Evolutionary conservation across 1,140 invertebrate species (phyloP).

Genomic region (Zaprionus africanus): DNA sequence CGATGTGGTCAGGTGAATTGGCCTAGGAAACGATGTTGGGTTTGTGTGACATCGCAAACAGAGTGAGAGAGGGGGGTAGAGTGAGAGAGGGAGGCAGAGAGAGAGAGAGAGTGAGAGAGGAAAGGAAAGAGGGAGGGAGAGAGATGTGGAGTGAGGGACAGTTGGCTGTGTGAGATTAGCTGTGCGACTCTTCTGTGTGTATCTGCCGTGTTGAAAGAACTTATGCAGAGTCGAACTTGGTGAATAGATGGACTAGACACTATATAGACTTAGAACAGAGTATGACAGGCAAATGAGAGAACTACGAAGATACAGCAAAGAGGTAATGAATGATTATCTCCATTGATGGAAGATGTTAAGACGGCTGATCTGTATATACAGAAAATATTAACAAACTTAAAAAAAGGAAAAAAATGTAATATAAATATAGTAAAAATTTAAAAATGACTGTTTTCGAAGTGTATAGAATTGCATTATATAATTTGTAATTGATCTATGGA

Average conservation of each 20-base stretch:
- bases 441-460: too few species aligned
- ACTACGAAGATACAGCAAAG: too few species aligned
- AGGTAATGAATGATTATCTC: too few species aligned
- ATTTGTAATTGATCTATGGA: too few species aligned
- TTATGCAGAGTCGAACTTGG: background rate
- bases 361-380: too few species aligned
- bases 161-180: background rate
- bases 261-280: background rate
- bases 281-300: too few species aligned
- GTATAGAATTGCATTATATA: too few species aligned
- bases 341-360: too few species aligned
- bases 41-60: constrained; percentile 7
- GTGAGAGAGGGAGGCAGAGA: background rate
- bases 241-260: background rate
- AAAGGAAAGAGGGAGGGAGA: background rate
- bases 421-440: too few species aligned
- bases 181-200: background rate
- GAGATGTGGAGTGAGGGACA: background rate
- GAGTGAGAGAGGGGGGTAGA: background rate
- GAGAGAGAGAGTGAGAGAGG: background rate
- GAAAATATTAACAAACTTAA: too few species aligned
- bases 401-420: too few species aligned
- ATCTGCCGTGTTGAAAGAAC: background rate
- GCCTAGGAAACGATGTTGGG: constrained; percentile 43
- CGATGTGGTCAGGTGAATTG: constrained; percentile 27